A percentile compares a stretch with the other conserved stretches of the same genome.
phyloP scores from a whole-genome alignment of 2,888 invertebrate species.

The Drosophila imparisetae region DNA sequence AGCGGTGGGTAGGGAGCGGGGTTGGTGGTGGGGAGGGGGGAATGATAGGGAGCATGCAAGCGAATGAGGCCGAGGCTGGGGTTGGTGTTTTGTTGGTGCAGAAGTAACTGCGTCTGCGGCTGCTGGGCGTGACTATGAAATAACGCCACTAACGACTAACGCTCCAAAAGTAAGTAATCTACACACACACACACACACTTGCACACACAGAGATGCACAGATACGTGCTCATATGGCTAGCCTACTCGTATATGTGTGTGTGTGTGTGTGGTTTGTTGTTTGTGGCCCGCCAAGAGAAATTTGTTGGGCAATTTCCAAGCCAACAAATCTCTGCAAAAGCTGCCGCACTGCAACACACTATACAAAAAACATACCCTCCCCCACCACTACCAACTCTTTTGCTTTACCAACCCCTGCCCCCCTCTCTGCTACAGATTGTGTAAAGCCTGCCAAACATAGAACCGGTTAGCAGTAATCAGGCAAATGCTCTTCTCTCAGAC shows the following conservation, averaged over 20 bases:
- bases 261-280: slow-evolving; percentile 52
- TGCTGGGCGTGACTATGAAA: slow-evolving; percentile 77
- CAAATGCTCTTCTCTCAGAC: slow-evolving; percentile 16
- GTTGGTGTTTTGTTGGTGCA: slow-evolving; percentile 1
- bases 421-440: background rate
- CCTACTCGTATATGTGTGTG: background rate
- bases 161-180: slow-evolving; percentile 79
- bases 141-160: slow-evolving; percentile 80
- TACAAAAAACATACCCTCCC: background rate
- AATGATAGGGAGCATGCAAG: background rate
- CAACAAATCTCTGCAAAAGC: slow-evolving; percentile 79
- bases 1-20: background rate
- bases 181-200: slow-evolving; percentile 45
- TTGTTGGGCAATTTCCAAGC: slow-evolving; percentile 81
- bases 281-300: slow-evolving; percentile 78
- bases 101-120: slow-evolving; percentile 44
- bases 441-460: slow-evolving; percentile 13
- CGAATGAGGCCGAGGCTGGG: background rate
- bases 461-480: slow-evolving; percentile 16
- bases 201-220: slow-evolving; percentile 57
- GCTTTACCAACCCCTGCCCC: background rate
- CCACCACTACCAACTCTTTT: background rate
- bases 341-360: slow-evolving; percentile 60
- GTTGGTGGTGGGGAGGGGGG: background rate
- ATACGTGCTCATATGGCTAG: slow-evolving; percentile 67